Evolutionary conservation across 2,113 vertebrate species (phyloP).

Genomic region (Sarotherodon lohbergeri): DNA sequence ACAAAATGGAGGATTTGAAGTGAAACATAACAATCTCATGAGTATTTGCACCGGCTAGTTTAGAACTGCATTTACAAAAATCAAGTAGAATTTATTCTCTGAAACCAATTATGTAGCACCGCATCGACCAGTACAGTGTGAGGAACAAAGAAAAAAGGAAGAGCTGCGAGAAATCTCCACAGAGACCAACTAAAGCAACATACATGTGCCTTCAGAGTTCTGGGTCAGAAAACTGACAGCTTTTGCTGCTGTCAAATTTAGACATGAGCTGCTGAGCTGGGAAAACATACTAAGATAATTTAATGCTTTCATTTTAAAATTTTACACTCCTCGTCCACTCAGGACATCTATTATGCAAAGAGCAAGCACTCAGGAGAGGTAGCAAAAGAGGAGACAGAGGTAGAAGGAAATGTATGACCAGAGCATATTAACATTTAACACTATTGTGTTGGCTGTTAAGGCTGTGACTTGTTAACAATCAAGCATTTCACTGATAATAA

Average conservation of each 20-base stretch:
- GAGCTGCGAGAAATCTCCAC: neutral
- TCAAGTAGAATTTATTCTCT: neutral
- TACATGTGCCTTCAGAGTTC: neutral
- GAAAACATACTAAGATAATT: neutral
- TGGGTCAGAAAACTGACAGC: neutral
- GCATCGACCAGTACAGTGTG: fast-evolving
- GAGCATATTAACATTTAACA: neutral
- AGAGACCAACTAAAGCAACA: neutral
- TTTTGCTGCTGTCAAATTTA: neutral
- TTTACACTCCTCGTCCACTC: neutral
- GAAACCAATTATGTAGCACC: neutral
- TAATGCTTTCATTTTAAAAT: neutral
- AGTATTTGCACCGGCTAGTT: neutral
- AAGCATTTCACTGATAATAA: neutral
- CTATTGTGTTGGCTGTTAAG: neutral
- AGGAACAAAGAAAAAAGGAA: neutral
- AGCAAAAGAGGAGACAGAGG: neutral
- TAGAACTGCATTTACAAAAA: neutral
- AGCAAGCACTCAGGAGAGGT: neutral
- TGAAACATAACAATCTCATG: neutral
- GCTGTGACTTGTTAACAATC: neutral
- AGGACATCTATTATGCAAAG: neutral
- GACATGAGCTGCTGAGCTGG: neutral
- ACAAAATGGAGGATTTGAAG: neutral
- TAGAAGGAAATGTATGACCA: neutral